Conservation (phyloP, 23 tunicate genomes). For the Diplosoma virens region DNA sequence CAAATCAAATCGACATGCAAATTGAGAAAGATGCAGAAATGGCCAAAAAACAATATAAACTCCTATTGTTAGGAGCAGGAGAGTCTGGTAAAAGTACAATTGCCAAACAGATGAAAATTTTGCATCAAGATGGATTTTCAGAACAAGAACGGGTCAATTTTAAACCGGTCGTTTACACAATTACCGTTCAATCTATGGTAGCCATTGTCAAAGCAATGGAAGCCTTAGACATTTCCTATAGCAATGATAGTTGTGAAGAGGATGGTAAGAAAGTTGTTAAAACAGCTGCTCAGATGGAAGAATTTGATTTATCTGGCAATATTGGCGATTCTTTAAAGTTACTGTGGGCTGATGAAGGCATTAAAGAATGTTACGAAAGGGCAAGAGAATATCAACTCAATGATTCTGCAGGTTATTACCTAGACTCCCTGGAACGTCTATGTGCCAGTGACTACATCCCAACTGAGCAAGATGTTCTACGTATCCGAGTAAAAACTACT, state of each 20-base stretch:
- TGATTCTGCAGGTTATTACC: constrained; percentile 90
- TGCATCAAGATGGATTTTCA: constrained; percentile 87
- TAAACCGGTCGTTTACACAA: constrained; percentile 67
- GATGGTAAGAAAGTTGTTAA: constrained; percentile 59
- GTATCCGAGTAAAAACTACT: constrained; percentile 86
- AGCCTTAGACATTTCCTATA: constrained; percentile 51
- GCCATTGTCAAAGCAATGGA: constrained; percentile 93
- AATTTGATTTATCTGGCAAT: constrained; percentile 52
- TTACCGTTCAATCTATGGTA: constrained; percentile 71
- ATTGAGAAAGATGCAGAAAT: constrained; percentile 63
- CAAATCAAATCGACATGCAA: constrained; percentile 78
- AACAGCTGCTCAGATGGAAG: constrained; percentile 53
- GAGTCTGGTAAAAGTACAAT: constrained; percentile 96
- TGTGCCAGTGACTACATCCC: constrained; percentile 71
- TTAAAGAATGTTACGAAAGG: constrained; percentile 66
- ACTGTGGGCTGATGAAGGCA: constrained; percentile 81
- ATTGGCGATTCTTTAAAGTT: constrained; percentile 51
- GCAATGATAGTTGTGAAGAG: constrained; percentile 19
- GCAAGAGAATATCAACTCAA: constrained; percentile 95
- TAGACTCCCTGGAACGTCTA: constrained; percentile 67
- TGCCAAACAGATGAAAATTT: constrained; percentile 92
- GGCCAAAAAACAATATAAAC: constrained; percentile 68
- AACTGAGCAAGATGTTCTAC: constrained; percentile 89
- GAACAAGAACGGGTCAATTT: constrained; percentile 64
- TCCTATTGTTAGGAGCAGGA: constrained; percentile 90